Evolutionary conservation across 1,140 invertebrate species (phyloP).

Genomic region (Drosophila baimaii): DNA sequence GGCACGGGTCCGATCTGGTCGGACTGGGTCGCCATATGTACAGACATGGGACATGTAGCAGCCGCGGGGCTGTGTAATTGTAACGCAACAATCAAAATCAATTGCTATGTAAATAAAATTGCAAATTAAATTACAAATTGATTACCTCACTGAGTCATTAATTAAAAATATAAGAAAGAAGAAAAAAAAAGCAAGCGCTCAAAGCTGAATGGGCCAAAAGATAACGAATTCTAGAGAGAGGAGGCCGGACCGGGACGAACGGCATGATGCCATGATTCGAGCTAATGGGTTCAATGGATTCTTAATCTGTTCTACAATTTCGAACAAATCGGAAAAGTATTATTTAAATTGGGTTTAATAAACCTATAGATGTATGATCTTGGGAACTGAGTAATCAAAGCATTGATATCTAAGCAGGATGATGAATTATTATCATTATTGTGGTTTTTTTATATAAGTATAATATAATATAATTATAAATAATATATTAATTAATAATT

Average conservation of each 20-base stretch:
- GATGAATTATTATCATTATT: neutral
- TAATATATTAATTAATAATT: too few relatives aligned
- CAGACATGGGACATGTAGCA: neutral
- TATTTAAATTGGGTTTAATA: slow-evolving; percentile 1
- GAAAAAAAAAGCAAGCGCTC: slow-evolving; percentile 8
- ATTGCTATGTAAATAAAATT: slow-evolving; percentile 81
- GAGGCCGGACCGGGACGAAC: neutral
- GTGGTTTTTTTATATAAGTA: too few relatives aligned
- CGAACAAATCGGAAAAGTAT: neutral
- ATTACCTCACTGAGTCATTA: slow-evolving; percentile 82
- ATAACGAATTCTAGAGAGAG: slow-evolving; percentile 2
- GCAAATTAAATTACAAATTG: slow-evolving; percentile 83
- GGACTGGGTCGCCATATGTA: slow-evolving; percentile 35
- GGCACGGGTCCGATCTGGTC: slow-evolving; percentile 32
- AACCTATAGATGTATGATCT: neutral
- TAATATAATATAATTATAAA: too few relatives aligned
- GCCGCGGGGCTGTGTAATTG: slow-evolving; percentile 71
- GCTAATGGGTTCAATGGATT: slow-evolving; percentile 8
- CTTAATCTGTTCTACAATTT: neutral
- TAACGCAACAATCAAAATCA: slow-evolving; percentile 82
- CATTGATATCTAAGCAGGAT: neutral
- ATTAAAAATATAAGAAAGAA: slow-evolving; percentile 53
- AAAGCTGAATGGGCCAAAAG: slow-evolving; percentile 10
- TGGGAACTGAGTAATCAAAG: neutral
- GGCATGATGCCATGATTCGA: too few relatives aligned